Evolutionary conservation across 2,113 vertebrate genomes (phyloP).

Genomic region (Apeltes quadracus): DNA sequence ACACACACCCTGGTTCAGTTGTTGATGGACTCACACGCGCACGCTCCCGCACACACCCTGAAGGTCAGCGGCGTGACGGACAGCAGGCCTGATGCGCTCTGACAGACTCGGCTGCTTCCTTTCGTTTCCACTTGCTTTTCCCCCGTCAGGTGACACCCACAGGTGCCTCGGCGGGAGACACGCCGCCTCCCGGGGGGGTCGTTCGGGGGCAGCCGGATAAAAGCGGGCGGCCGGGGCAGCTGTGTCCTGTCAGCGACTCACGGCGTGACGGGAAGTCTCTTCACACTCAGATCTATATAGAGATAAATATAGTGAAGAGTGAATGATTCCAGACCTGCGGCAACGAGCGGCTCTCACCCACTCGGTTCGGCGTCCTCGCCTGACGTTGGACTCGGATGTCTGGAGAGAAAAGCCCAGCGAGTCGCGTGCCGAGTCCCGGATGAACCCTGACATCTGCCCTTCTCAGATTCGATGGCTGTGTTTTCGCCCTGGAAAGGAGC

Average conservation of each 20-base stretch:
- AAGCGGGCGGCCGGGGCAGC: constrained; percentile 53
- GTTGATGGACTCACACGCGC: constrained; percentile 56
- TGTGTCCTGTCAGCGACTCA: constrained; percentile 68
- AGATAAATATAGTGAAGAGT: constrained; percentile 19
- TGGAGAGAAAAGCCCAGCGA: constrained; percentile 61
- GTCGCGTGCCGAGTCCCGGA: constrained; percentile 41
- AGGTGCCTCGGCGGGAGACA: constrained; percentile 75
- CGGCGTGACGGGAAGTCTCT: constrained; percentile 43
- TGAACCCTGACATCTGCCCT: constrained; percentile 68
- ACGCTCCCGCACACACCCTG: constrained; percentile 63
- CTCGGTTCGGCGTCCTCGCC: constrained; percentile 12
- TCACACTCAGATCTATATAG: constrained; percentile 8
- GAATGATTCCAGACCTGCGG: constrained; percentile 34
- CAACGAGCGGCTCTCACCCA: constrained; percentile 26
- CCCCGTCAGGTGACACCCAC: constrained; percentile 82
- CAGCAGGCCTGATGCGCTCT: constrained; percentile 78
- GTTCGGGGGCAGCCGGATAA: constrained; percentile 52
- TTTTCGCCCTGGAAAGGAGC: constrained; percentile 65
- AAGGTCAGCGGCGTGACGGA: constrained; percentile 78
- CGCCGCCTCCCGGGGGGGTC: constrained; percentile 54
- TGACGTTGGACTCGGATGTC: constrained; percentile 37
- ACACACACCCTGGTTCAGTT: constrained; percentile 54
- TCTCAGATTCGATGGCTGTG: constrained; percentile 61
- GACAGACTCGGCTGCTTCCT: constrained; percentile 85
- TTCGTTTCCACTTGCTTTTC: constrained; percentile 82